Percentiles rank a stretch among this genome's conserved stretches.
phyloP scores from a whole-genome alignment of 2,888 invertebrate genomes.

The Zhuqinia jingwanae region DNA sequence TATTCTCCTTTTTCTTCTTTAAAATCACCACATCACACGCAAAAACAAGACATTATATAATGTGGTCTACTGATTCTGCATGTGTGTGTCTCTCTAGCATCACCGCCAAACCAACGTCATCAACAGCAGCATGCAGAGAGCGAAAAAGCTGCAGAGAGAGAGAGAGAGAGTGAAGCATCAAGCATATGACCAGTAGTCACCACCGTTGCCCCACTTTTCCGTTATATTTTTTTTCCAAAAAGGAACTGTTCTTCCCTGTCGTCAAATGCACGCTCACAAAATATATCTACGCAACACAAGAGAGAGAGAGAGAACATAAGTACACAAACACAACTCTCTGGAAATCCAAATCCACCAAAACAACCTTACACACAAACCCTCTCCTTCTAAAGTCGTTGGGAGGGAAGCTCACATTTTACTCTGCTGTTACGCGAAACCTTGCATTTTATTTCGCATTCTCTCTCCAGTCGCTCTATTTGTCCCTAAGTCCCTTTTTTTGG shows the following conservation, averaged over 20 bases:
- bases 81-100: background rate
- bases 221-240: background rate
- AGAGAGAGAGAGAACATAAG: background rate
- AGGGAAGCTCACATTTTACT: background rate
- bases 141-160: background rate
- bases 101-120: slow-evolving; percentile 25
- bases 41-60: slow-evolving; percentile 6
- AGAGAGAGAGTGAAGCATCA: no score
- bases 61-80: slow-evolving; percentile 9
- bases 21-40: background rate
- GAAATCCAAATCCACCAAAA: background rate
- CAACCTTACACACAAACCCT: background rate
- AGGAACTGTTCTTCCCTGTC: background rate
- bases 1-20: background rate
- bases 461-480: no score
- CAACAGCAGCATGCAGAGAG: background rate
- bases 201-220: slow-evolving; percentile 3
- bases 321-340: background rate
- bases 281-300: no score
- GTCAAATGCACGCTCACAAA: slow-evolving; percentile 18
- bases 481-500: background rate
- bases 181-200: background rate
- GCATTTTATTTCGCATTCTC: background rate
- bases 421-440: background rate
- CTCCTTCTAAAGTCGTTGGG: background rate